Evolutionary conservation across 2,888 invertebrate species (phyloP).

Genomic region (Alentia gelatinosa): DNA sequence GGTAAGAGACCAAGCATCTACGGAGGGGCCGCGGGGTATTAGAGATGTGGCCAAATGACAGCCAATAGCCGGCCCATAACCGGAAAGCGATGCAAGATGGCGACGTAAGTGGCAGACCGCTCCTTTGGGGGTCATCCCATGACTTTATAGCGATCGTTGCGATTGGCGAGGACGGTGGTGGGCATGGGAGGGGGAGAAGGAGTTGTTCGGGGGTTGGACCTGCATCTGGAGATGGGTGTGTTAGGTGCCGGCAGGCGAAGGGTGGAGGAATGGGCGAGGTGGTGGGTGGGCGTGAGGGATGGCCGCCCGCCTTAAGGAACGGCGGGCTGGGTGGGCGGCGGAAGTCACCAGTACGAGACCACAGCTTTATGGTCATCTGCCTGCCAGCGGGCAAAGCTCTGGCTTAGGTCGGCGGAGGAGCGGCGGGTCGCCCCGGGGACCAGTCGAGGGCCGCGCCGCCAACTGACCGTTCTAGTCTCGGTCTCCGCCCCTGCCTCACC

Average conservation of each 20-base stretch:
- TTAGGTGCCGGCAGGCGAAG: not conserved
- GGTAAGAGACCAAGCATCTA: not conserved
- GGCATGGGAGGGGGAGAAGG: not conserved
- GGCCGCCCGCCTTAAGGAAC: not conserved
- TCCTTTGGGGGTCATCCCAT: constrained; percentile 28
- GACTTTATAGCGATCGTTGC: constrained; percentile 49
- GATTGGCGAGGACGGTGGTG: not conserved
- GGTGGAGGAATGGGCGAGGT: not conserved
- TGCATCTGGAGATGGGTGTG: not conserved
- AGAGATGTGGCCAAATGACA: constrained; percentile 45
- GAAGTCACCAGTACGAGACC: not conserved
- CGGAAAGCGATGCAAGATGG: constrained; percentile 49
- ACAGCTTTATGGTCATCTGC: constrained; percentile 17
- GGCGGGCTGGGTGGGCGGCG: constrained; percentile 10
- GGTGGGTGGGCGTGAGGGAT: not conserved
- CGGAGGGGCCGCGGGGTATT: not conserved
- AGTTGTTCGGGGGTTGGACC: not conserved
- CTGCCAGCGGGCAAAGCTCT: not conserved
- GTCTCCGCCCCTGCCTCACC: not conserved
- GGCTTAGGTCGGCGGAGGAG: not conserved
- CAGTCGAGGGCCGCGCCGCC: not conserved
- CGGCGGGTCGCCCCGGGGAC: not conserved
- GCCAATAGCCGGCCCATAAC: constrained; percentile 51
- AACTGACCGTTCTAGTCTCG: not conserved
- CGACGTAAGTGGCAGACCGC: constrained; percentile 32